phyloP scores from a whole-genome alignment of 2,113 vertebrate genomes.

The Anoplopoma fimbria region DNA sequence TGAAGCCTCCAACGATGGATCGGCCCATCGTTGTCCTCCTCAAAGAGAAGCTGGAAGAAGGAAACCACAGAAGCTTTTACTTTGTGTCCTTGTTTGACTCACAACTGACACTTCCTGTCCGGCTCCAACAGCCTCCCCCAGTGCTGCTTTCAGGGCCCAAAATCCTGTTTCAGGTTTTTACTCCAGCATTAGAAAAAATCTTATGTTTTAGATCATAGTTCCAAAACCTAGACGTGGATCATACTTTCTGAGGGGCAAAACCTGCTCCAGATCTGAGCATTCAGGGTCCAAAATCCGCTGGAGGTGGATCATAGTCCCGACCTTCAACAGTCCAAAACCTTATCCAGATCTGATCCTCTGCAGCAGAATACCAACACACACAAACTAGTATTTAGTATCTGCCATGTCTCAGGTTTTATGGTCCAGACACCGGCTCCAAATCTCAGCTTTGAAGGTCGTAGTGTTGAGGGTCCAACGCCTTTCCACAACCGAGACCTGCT shows the following conservation, averaged over 20 bases:
- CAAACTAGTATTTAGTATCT: too few species aligned
- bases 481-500: too few species aligned
- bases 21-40: background rate
- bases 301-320: background rate
- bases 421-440: too few species aligned
- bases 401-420: too few species aligned
- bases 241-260: background rate
- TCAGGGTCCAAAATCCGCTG: background rate
- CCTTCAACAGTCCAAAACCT: background rate
- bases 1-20: background rate
- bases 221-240: too few species aligned
- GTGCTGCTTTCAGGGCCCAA: background rate
- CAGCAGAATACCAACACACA: too few species aligned
- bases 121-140: background rate
- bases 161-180: background rate
- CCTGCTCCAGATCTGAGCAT: background rate
- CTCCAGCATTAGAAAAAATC: too few species aligned
- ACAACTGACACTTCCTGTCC: background rate
- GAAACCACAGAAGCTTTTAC: background rate
- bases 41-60: background rate
- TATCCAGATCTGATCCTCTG: background rate
- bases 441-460: too few species aligned
- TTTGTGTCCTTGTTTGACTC: constrained; percentile 1
- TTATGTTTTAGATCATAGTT: too few species aligned
- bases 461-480: too few species aligned